Base-by-base conservation (phyloP, 2,113 vertebrate species). In the Petrocephalus microphthalmus region DNA sequence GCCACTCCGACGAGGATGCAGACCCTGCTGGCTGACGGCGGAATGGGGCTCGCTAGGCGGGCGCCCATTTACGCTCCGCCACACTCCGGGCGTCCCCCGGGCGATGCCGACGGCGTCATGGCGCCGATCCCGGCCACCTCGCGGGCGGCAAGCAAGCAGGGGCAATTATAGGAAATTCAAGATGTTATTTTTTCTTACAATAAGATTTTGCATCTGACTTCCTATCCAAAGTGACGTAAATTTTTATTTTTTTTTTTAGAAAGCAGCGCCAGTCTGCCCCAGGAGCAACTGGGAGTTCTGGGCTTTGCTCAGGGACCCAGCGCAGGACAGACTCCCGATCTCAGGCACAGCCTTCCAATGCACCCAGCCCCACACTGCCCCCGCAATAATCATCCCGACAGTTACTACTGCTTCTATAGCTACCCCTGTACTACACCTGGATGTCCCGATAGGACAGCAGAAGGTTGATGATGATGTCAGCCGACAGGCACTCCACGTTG, bases 371-470 rank as follows among this genome's bases (percentile, higher is more conserved):
- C 60, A 67, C n/a, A n/a, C n/a, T 7, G 25, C 60, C 60, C 3
- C 60, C 60, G 25, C 60, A 67, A 25, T 13, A 67, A 13, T 25
- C 11, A 60, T 37, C 5, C 13, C 15, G 6, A 20, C 5, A 5
- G 3, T 13, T 7, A 45, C 7, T 19, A 45, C 2, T 20, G n/a
- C 25, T 60, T 25, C 57, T 25, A 11, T 64, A 20, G 29, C 6
- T 47, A 1, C 47, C 81, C 49, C 3, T 19, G 8, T 85, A 25
- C 0, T 19, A 56, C 94, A 99, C 98, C 98, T 99, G 98, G 89
- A 99, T 99, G 92, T 99, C 98, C 92, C 98, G 95, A 94, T 99
- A 99, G 7, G 98, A 99, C 92, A 99, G 96, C 88, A 99, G 94
- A 89, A 99, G 94, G 91, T 99, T 99, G 94, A 99, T 98, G 88